These are phyloP conservation scores for Rostratula benghalensis DNA, from an alignment of 2,113 vertebrate species.

Conservation along the genomic window DNA sequence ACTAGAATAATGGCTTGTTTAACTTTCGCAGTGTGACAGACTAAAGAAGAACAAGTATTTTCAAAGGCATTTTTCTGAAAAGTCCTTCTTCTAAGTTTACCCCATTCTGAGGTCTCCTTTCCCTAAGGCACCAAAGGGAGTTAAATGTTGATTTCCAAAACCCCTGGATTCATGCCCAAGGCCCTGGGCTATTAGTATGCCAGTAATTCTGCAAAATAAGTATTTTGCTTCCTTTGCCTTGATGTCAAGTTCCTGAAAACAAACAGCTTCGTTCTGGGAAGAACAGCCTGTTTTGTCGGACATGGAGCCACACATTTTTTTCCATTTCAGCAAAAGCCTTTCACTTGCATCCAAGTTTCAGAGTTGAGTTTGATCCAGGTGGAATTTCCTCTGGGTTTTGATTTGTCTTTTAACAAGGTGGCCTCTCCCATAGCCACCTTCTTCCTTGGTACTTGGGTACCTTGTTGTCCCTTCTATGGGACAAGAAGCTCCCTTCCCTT, in stretches of 20 bases:
- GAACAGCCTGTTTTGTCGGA: neutral
- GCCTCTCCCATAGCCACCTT: accelerated
- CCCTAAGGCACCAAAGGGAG: accelerated
- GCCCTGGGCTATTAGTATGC: neutral
- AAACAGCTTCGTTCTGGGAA: neutral
- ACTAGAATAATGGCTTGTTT: neutral
- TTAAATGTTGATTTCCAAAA: neutral
- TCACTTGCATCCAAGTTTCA: neutral
- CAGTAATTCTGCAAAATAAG: neutral
- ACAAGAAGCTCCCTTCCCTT: no score
- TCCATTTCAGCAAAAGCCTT: neutral
- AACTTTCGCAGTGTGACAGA: neutral
- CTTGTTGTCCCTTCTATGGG: neutral
- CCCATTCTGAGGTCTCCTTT: neutral
- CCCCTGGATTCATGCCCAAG: neutral
- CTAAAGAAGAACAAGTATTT: neutral
- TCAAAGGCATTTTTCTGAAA: neutral
- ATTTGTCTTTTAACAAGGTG: neutral
- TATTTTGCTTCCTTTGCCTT: neutral
- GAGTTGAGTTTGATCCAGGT: neutral
- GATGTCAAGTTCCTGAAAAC: neutral
- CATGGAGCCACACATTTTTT: neutral
- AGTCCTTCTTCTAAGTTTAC: neutral
- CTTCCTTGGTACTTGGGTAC: neutral
- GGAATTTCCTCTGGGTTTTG: neutral